Evolutionary conservation across 1,140 invertebrate species (phyloP), one percentile per base, ranked within the genome.

Genomic region (Drosophila pseudoananassae): DNA sequence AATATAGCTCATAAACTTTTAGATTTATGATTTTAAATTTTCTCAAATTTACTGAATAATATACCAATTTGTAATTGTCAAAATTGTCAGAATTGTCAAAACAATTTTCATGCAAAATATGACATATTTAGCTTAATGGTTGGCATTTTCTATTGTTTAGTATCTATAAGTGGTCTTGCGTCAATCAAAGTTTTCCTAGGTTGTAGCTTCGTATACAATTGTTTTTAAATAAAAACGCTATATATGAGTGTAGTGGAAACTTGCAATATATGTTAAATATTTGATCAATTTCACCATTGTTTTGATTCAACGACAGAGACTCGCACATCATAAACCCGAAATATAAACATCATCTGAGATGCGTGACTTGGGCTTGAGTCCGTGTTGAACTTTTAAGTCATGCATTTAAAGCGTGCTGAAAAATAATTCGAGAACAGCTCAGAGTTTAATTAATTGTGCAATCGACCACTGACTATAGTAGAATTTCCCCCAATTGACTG

Each of bases 401-500:
- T 50, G 70, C 45, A 49, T 36, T 23, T 49, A 4, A 8, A 23
- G 49, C 60, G 60, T 75, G 69, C 25, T 60, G 45, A 12, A 17
- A 45, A 57, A 15, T 51, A 15, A 14, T 71, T 57, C 36, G 36
- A 51, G 66, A 70, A 73, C 25, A 15, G 17, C 33, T 50, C 36
- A 25, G 47, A 52, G 36, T 71, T 46, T 58, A 73, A 73, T 63
- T 15, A 61, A 55, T 38, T 73, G 50, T 71, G 56, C 56, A 74
- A 69, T 49, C 64, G 55, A n/a, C 23, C 17, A 31, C 23, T 23
- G 33, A 14, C 15, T 20, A 46, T 10, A 10, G 46, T 23, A 55
- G 77, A 70, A 65, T 78, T 69, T n/a, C n/a, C 31, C 20, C 70
- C 72, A 83, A 82, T 83, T 75, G 70, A 82, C 63, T 78, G 56